Evolutionary conservation across 2,797 vertebrate genomes (phyloP).

Genomic region (Lindbergichthys nudifrons): DNA sequence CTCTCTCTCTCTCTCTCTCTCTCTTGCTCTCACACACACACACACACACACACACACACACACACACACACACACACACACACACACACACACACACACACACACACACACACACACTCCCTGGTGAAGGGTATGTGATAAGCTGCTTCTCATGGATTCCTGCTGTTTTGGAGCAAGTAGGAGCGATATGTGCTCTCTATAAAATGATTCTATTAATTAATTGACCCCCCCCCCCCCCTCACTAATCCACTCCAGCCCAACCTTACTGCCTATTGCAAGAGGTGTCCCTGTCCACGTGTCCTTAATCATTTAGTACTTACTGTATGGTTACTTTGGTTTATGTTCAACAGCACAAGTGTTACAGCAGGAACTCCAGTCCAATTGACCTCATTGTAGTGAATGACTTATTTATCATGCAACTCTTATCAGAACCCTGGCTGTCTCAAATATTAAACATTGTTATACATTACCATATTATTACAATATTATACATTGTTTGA

Average conservation of each 20-base stretch:
- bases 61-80: no score
- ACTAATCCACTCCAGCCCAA: constrained; percentile 16
- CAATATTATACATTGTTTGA: no score
- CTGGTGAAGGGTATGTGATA: constrained; percentile 63
- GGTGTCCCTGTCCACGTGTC: constrained; percentile 37
- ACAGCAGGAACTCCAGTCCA: constrained; percentile 13
- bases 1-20: neutral
- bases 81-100: no score
- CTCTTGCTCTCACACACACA: no score
- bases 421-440: constrained; percentile 30
- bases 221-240: constrained; percentile 38
- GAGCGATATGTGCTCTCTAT: constrained; percentile 66
- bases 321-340: constrained; percentile 17
- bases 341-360: constrained; percentile 9
- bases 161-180: constrained; percentile 65
- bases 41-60: neutral
- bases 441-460: constrained; percentile 14
- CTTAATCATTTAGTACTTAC: neutral
- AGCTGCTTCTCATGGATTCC: constrained; percentile 74
- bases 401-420: constrained; percentile 6
- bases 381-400: constrained; percentile 15
- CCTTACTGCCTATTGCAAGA: constrained; percentile 42
- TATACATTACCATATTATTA: no score
- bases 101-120: constrained; percentile 15
- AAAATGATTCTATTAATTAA: constrained; percentile 78